A percentile compares a stretch with the other conserved stretches of the same genome.
Evolutionary conservation across 1,140 invertebrate genomes (phyloP).

Genomic region (Gonioctena quinquepunctata): DNA sequence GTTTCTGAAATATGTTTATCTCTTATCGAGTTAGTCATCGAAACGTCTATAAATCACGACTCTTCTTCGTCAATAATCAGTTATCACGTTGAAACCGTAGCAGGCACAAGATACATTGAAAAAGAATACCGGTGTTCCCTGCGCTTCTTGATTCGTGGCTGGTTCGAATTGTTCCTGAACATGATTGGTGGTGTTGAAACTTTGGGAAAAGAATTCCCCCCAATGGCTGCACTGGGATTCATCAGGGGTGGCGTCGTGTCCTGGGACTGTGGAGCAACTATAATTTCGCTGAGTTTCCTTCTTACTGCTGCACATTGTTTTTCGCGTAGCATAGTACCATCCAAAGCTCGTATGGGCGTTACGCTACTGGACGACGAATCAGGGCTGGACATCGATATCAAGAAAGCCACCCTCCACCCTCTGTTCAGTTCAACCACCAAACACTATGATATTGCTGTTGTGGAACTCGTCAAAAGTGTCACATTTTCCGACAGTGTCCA

Average conservation of each 20-base stretch:
- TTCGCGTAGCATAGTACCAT: slow-evolving; percentile 26
- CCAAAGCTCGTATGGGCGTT: slow-evolving; percentile 39
- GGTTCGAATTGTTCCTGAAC: too few species aligned
- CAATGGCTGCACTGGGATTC: background rate
- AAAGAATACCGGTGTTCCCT: too few species aligned
- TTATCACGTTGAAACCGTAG: too few species aligned
- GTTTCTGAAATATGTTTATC: too few species aligned
- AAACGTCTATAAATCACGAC: too few species aligned
- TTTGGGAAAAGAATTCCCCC: background rate
- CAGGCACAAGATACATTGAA: too few species aligned
- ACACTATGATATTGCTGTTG: slow-evolving; percentile 44
- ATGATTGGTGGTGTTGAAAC: background rate
- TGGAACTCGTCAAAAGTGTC: slow-evolving; percentile 36
- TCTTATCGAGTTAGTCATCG: too few species aligned
- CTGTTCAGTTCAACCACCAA: slow-evolving; percentile 34
- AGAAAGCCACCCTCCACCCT: slow-evolving; percentile 34
- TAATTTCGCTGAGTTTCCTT: slow-evolving; percentile 43
- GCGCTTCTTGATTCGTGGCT: too few species aligned
- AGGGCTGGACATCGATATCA: slow-evolving; percentile 33
- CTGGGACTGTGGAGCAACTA: slow-evolving; percentile 42
- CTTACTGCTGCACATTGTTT: slow-evolving; percentile 51
- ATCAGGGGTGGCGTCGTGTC: background rate
- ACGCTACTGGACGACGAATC: slow-evolving; percentile 28
- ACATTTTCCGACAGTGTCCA: slow-evolving; percentile 31
- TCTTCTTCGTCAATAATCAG: too few species aligned